Evolutionary conservation across 2,797 vertebrate species (phyloP).

Genomic region (Eulemur albifrons): DNA sequence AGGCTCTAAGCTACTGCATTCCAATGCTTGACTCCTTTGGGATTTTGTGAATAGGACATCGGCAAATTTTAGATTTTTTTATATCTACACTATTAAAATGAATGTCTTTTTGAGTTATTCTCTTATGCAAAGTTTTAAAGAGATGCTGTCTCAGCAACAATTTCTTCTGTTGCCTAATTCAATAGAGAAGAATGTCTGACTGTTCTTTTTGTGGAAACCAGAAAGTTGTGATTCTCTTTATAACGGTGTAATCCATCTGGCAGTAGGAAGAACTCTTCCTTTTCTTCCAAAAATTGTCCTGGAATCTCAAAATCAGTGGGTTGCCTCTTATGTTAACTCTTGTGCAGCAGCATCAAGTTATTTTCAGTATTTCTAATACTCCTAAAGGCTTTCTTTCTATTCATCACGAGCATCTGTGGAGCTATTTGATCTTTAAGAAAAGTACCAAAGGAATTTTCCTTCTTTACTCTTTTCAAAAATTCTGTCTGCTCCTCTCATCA

Average conservation of each 20-base stretch:
- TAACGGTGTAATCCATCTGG: background rate
- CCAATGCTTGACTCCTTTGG: slow-evolving; percentile 61
- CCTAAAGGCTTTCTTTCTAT: background rate
- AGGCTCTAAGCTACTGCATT: slow-evolving; percentile 57
- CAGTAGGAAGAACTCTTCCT: background rate
- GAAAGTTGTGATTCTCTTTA: slow-evolving; percentile 26
- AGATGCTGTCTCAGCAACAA: background rate
- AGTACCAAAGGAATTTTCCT: background rate
- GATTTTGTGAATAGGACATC: slow-evolving; percentile 61
- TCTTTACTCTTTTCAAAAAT: background rate
- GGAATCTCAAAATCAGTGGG: background rate
- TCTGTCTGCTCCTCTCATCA: background rate
- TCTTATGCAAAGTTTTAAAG: slow-evolving; percentile 46
- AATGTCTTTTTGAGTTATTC: slow-evolving; percentile 51
- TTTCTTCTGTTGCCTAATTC: background rate
- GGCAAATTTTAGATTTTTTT: slow-evolving; percentile 61
- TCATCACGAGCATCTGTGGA: background rate
- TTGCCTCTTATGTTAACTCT: background rate
- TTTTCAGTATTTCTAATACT: background rate
- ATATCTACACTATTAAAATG: slow-evolving; percentile 47
- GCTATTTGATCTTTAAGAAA: background rate
- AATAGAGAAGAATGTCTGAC: background rate
- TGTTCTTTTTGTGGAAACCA: slow-evolving; percentile 18
- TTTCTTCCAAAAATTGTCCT: slow-evolving; percentile 27
- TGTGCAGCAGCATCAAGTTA: background rate